Base-by-base conservation (phyloP, 2,888 invertebrate genomes). In the Parnassius glacialis region DNA sequence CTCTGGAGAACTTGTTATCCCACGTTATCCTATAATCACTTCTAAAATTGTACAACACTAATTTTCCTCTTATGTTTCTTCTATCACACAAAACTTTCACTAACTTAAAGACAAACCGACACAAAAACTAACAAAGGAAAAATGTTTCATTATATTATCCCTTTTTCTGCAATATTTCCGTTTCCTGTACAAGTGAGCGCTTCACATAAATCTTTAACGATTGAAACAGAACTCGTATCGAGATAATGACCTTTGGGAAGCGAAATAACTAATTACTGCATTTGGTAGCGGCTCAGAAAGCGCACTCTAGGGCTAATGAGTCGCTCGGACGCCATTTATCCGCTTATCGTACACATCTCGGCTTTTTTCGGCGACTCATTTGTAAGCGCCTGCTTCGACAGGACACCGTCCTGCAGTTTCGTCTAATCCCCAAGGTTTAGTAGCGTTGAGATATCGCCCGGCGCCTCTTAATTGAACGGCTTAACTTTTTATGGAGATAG, bases 391-490 rank as follows among this genome's bases (percentile, higher is more conserved):
- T 41, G 12, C 43, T 34, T 42, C 52, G 57, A 42, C 42, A 25
- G 42, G 25, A 48, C 20, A 16, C 44, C n/a, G 51, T 13, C 41
- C 52, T 44, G 9, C 59, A 52, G 45, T 20, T 47, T 20, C 57
- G 41, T n/a, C 45, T 10, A 9, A 41, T 12, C 20, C 51, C 57
- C 10, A 45, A 43, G 53, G 5, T 25, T 56, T 51, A 13, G 57
- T 42, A 50, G 50, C 20, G 51, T 16, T 41, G 12, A 34, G 48
- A 57, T 41, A 43, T 57, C 48, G 10, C 20, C 61, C 61, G 61
- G 61, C 61, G 61, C 61, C 61, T 62, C 57, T 43, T 62, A 62
- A 62, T 62, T 53, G 57, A 57, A 52, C 61, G 51, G 56, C 61
- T 61, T 61, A 56, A 61, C 51, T 61, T 61, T 61, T 56, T 61